Evolutionary conservation across 2,113 vertebrate genomes (phyloP), one percentile per base, ranked within the genome.

Genomic region (Phalacrocorax brasilianus): DNA sequence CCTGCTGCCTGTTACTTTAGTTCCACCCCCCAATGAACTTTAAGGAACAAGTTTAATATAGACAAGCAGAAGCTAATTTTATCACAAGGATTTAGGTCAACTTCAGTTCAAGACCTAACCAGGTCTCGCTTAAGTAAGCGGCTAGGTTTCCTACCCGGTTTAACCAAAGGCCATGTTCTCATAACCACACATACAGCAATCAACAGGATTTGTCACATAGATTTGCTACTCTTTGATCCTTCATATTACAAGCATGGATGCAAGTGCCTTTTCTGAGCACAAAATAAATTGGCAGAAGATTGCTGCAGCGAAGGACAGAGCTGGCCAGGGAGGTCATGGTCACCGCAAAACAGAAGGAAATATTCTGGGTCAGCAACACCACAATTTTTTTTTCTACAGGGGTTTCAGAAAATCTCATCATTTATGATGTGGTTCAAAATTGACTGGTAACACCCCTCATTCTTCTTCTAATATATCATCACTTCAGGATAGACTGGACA

Each of bases 401-500:
- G 9, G 14, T 22, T 81, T 68, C 44, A n/a, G 20, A 33, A 80
- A 75, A 55, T 2, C 23, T 8, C 40, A 8, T 32, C 11, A 12
- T 50, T 71, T 65, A 28, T 10, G 0, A 47, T 0, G 4, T 3
- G 8, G 23, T 27, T 88, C 33, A n/a, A 53, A 80, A 15, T 38
- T 2, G 3, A 18, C 26, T 44, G 52, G 13, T 22, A 58, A 22
- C 30, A 32, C 8, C 15, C n/a, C 74, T 52, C 58, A 4, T 52
- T 56, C 49, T 49, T 44, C 50, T 26, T 23, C 15, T 56, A 28
- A 21, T 5, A 7, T 0, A 20, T 3, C 53, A 68, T 26, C 55
- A 13, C 27, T 47, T 61, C 1, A 2, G 22, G 76, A 42, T 0
- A 52, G 35, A 66, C 50, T 0, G 1, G 56, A 47, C 65, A 19